Evolutionary conservation across 1,140 invertebrate species (phyloP).

Genomic region (Lordiphosa collinella): DNA sequence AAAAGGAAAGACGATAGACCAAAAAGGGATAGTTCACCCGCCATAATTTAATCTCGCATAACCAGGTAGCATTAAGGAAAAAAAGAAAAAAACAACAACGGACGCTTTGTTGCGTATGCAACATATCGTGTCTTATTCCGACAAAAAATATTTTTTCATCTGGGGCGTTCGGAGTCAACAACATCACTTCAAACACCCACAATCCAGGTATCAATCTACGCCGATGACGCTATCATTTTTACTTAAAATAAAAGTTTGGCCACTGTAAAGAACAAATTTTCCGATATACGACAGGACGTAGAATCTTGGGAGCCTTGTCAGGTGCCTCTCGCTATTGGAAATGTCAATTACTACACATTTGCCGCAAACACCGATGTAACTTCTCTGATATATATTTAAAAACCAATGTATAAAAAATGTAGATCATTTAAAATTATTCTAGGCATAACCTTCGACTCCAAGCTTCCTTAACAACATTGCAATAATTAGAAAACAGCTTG

Average conservation of each 20-base stretch:
- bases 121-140: conserved; percentile 12
- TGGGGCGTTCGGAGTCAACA: conserved; percentile 19
- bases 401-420: too few species aligned
- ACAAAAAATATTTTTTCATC: conserved; percentile 13
- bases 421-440: too few species aligned
- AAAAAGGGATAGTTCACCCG: neutral
- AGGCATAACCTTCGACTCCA: too few species aligned
- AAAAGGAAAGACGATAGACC: conserved; percentile 7
- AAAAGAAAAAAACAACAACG: neutral
- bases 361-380: too few species aligned
- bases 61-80: neutral
- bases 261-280: too few species aligned
- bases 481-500: too few species aligned
- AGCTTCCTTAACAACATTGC: too few species aligned
- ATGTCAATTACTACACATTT: conserved; percentile 4
- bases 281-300: neutral
- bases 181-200: conserved; percentile 4
- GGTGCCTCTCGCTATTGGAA: conserved; percentile 7
- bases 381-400: too few species aligned
- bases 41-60: conserved; percentile 8
- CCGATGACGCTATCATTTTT: conserved; percentile 21
- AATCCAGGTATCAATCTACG: conserved; percentile 15
- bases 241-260: conserved; percentile 9
- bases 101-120: conserved; percentile 11
- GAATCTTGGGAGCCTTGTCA: conserved; percentile 6